Evolutionary conservation across 2,888 invertebrate species (phyloP), one percentile per base, ranked within the genome.

Genomic region (Deroplatys truncata): DNA sequence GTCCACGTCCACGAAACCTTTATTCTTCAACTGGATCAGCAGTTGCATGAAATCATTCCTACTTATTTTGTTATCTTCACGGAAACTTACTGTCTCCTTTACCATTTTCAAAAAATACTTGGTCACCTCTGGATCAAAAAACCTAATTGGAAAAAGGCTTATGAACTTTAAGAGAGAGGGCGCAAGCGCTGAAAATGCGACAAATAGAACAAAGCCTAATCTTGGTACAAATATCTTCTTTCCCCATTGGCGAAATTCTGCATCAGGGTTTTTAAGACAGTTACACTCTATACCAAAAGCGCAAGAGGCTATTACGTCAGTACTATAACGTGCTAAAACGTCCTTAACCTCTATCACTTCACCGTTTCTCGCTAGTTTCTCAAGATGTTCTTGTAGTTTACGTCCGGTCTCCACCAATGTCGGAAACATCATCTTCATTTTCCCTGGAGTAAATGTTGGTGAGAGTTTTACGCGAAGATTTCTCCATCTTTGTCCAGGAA

Each of bases 391-490:
- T 29, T 93, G 93, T 93, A 95, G 93, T 92, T 95, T 94, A 35
- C 93, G 91, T 29, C 94, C 93, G 91, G 94, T 94, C 43, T 93
- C 91, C 85, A 94, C 92, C 56, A 95, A 93, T 16, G 95, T 92
- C 15, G 94, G 93, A 84, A 94, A 92, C 95, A 95, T 95, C 89
- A 93, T 93, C 91, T 94, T 94, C 88, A 95, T 91, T 43, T 94
- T 94, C n/a, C 94, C 93, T 15, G 95, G 95, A 91, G 95, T 94
- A 91, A 95, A 95, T 1, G 94, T 93, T 3, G 95, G 95, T 15
- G 95, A 95, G 89, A 95, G 92, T 31, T 93, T 93, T 90, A 94
- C 94, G 49, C 95, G 92, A 5, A 95, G 94, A 84, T 92, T 93
- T 92, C 95, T 95, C 95, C 95, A 95, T 20, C 15, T 56, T 49